These are phyloP conservation scores for Nymphalis c-album DNA, from an alignment of 2,888 invertebrate species.

Conservation along the genomic window DNA sequence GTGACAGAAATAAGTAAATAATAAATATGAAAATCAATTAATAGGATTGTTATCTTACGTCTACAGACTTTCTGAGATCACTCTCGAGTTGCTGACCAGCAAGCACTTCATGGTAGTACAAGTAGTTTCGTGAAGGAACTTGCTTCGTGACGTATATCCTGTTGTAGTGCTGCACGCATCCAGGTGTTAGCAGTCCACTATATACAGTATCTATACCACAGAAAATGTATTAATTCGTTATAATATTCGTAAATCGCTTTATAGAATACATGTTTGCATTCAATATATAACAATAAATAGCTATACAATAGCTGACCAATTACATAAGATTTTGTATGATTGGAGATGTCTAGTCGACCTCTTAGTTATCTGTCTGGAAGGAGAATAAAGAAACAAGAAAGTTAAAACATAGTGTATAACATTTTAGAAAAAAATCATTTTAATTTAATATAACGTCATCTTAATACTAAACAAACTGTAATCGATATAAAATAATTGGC, in stretches of 20 bases:
- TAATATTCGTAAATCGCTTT: not conserved
- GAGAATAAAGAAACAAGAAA: too few relatives aligned
- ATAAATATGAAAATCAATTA: not conserved
- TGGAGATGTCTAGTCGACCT: too few relatives aligned
- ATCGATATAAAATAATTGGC: too few relatives aligned
- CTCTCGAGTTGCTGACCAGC: not conserved
- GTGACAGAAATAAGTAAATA: not conserved
- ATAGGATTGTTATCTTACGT: not conserved
- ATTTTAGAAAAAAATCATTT: too few relatives aligned
- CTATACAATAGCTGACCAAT: too few relatives aligned
- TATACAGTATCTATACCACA: constrained; percentile 41
- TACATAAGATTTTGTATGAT: too few relatives aligned
- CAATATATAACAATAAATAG: too few relatives aligned
- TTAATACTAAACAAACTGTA: too few relatives aligned
- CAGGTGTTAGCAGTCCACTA: constrained; percentile 47
- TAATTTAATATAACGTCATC: too few relatives aligned
- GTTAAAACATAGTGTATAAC: too few relatives aligned
- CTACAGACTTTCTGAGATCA: not conserved
- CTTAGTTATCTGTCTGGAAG: too few relatives aligned
- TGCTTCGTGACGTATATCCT: constrained; percentile 46
- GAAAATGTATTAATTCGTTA: not conserved
- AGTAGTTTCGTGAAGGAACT: constrained; percentile 58
- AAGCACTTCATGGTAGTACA: constrained; percentile 59
- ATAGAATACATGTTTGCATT: not conserved
- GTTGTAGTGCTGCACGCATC: constrained; percentile 55